These are phyloP conservation scores for Dysdera silvatica DNA, from an alignment of 1,140 invertebrate genomes.

Conservation along the genomic window DNA sequence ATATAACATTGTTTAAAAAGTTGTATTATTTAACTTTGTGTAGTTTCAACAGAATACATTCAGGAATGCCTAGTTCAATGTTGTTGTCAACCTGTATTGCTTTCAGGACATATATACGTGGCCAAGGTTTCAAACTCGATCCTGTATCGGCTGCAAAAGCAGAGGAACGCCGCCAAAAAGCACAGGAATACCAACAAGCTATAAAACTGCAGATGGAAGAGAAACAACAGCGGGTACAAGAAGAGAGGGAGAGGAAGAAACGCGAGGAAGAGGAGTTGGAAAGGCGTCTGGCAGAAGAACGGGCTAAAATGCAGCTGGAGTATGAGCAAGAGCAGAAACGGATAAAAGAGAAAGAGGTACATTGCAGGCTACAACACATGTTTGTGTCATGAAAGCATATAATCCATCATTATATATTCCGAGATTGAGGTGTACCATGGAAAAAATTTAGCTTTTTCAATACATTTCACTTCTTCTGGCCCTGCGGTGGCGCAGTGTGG, in stretches of 20 bases:
- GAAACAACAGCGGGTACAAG: conserved; percentile 1
- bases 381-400: no score
- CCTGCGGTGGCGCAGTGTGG: no score
- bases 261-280: conserved; percentile 17
- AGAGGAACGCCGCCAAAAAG: conserved; percentile 58
- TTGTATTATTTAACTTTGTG: conserved; percentile 27
- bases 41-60: no score
- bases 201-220: conserved; percentile 55
- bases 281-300: conserved; percentile 11
- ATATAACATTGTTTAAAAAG: no score
- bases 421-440: no score
- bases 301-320: conserved; percentile 16
- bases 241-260: conserved; percentile 15
- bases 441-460: no score
- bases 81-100: neutral
- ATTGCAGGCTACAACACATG: no score
- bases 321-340: conserved; percentile 25
- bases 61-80: conserved; percentile 33
- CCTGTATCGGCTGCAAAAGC: conserved; percentile 57
- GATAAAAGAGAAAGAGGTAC: conserved; percentile 23
- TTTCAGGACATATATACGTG: conserved; percentile 53
- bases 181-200: conserved; percentile 60
- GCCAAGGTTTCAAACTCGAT: conserved; percentile 63
- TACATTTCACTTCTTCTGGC: no score
- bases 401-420: no score